A percentile compares a stretch with the other conserved stretches of the same genome.
phyloP scores from a whole-genome alignment of 2,113 vertebrate species.

The Crotalus helleri region DNA sequence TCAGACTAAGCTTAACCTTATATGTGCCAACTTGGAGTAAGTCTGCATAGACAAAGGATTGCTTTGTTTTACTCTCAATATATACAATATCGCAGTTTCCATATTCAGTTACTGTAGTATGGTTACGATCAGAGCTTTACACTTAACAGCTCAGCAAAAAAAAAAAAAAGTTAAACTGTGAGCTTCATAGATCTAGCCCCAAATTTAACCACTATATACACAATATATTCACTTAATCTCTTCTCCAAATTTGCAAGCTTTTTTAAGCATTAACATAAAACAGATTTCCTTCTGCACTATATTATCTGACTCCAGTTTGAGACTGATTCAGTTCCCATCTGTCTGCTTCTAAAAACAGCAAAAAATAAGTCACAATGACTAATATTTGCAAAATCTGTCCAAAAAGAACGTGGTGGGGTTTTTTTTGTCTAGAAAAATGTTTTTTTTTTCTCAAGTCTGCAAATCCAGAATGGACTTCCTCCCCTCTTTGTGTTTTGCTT shows the following conservation, averaged over 20 bases:
- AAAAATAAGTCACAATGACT: conserved; percentile 57
- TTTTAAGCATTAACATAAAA: conserved; percentile 49
- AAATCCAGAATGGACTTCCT: neutral
- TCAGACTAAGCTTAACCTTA: neutral
- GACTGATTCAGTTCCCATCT: conserved; percentile 58
- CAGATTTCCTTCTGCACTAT: conserved; percentile 48
- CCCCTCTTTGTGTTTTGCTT: too few relatives aligned
- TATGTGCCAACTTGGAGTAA: neutral
- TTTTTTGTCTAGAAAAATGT: conserved; percentile 1
- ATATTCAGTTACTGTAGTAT: neutral
- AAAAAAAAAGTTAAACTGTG: conserved; percentile 1
- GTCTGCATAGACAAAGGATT: neutral
- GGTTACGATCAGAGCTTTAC: neutral
- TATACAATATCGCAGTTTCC: neutral
- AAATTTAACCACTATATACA: conserved; percentile 19
- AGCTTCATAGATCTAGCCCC: fast-evolving
- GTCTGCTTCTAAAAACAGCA: conserved; percentile 60
- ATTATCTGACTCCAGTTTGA: conserved; percentile 55
- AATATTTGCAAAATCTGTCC: conserved; percentile 33
- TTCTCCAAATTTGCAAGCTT: conserved; percentile 29
- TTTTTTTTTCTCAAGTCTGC: neutral
- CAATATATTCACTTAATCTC: conserved; percentile 1
- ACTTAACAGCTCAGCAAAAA: neutral
- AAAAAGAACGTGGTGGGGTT: conserved; percentile 16
- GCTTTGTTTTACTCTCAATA: neutral